These are phyloP conservation scores for Amblyjoppa fuscipennis DNA, from an alignment of 2,888 invertebrate species.

Conservation along the genomic window DNA sequence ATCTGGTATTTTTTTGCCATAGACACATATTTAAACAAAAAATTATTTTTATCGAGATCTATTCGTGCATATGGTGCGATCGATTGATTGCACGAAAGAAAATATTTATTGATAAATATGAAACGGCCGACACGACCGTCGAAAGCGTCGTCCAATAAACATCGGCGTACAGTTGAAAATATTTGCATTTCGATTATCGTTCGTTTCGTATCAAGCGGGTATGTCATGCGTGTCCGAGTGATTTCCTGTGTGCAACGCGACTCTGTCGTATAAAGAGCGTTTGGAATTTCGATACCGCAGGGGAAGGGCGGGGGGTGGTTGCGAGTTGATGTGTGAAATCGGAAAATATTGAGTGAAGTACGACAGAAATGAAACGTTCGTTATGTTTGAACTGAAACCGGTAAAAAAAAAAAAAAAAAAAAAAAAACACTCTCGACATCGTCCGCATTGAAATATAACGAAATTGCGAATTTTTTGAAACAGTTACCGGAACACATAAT, in stretches of 20 bases:
- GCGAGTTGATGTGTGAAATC: background rate
- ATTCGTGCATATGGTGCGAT: background rate
- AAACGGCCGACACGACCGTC: background rate
- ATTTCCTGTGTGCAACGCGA: constrained; percentile 2
- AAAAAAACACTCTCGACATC: background rate
- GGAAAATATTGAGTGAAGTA: constrained; percentile 40
- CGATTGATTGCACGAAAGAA: constrained; percentile 14
- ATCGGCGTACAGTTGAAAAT: background rate
- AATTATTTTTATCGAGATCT: background rate
- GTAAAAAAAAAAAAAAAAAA: background rate
- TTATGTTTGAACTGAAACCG: background rate
- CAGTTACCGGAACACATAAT: background rate
- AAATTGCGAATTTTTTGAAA: background rate
- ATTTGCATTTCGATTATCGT: constrained; percentile 28
- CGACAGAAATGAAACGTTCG: constrained; percentile 14
- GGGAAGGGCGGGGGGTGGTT: background rate
- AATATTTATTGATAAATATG: background rate
- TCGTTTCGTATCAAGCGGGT: constrained; percentile 7
- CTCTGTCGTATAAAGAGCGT: background rate
- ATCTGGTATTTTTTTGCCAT: background rate
- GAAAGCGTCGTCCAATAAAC: background rate
- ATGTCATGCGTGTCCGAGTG: background rate
- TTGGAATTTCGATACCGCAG: constrained; percentile 6
- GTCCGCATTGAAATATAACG: background rate
- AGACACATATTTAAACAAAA: background rate